Conservation (phyloP, 2,888 invertebrate species). For the Anthrax anthrax region DNA sequence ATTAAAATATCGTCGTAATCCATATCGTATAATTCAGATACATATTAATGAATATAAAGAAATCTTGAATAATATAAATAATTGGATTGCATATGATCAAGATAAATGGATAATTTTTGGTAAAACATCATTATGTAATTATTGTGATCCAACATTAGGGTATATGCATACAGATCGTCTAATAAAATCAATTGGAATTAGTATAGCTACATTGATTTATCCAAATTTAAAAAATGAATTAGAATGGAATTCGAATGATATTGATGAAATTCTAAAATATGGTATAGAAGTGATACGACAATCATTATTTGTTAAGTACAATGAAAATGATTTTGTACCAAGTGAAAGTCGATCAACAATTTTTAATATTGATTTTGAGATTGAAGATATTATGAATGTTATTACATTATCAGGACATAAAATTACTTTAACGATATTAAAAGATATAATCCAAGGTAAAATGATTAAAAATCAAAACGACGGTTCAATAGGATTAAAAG, state of each 20-base stretch:
- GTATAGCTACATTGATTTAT: constrained; percentile 7
- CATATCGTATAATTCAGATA: constrained; percentile 27
- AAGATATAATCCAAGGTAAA: not conserved
- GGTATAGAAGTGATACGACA: constrained; percentile 7
- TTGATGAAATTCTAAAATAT: constrained; percentile 10
- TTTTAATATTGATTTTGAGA: not conserved
- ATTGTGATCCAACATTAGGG: not conserved
- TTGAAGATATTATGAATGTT: not conserved
- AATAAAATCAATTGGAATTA: constrained; percentile 11
- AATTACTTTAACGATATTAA: not conserved
- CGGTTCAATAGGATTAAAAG: not conserved
- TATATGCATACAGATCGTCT: not conserved
- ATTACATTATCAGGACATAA: not conserved
- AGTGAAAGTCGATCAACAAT: too few relatives aligned
- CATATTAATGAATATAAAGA: constrained; percentile 23
- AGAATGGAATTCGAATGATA: constrained; percentile 9
- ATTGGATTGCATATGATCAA: constrained; percentile 21
- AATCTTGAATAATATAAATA: constrained; percentile 25
- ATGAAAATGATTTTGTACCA: too few relatives aligned
- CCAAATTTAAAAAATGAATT: constrained; percentile 1
- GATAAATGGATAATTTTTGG: constrained; percentile 32
- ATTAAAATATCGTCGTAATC: constrained; percentile 18
- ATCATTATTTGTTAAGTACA: not conserved
- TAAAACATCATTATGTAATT: constrained; percentile 18
- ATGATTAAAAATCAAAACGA: not conserved